Base-by-base conservation (phyloP, 2,888 invertebrate species). In the Thereva nobilitata region DNA sequence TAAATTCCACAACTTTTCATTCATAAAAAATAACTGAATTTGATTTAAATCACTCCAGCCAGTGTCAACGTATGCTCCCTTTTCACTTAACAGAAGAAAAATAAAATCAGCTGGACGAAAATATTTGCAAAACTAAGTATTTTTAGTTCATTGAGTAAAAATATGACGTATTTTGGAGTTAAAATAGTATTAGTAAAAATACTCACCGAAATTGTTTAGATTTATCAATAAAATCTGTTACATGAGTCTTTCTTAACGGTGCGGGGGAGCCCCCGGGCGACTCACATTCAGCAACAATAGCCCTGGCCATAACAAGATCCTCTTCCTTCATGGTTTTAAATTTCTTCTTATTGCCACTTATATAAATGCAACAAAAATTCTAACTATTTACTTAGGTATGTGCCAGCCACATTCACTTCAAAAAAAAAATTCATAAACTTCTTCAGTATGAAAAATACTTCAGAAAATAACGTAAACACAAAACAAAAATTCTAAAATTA, bases 241-340 rank as follows among this genome's bases (percentile, higher is more conserved):
- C 83, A 4, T 84, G 82, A 1, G 86, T 86, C 77, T 87, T 90
- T 71, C 88, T 84, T 12, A 87, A 76, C 0, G 87, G 86, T 7
- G 82, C 83, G 0, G 87, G 87, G 1, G 87, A 87, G 35, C 84
- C 85, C 5, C 85, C 85, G 0, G 87, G 85, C 2, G 86, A 85
- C 70, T 78, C 83, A 49, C 86, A 82, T 75, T 86, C 86, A 0
- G 86, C 86, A 8, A 87, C 88, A 74, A 92, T 82, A 9, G 89
- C 89, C 67, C 87, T 86, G 4, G 91, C 92, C 75, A 91, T 81
- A 72, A 87, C 85, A 69, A 92, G 77, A 78, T 90, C 89, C 76
- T 86, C 86, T 79, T 91, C 91, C 80, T 90, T 88, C 89, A 92
- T 88, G 57, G 72, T 76, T 9, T 37, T 56, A 61, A 56, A 10